Percentiles rank a stretch among this genome's conserved stretches.
These are phyloP conservation scores for Cheilosia soror DNA, from an alignment of 2,888 invertebrate species.

Conservation along the genomic window DNA sequence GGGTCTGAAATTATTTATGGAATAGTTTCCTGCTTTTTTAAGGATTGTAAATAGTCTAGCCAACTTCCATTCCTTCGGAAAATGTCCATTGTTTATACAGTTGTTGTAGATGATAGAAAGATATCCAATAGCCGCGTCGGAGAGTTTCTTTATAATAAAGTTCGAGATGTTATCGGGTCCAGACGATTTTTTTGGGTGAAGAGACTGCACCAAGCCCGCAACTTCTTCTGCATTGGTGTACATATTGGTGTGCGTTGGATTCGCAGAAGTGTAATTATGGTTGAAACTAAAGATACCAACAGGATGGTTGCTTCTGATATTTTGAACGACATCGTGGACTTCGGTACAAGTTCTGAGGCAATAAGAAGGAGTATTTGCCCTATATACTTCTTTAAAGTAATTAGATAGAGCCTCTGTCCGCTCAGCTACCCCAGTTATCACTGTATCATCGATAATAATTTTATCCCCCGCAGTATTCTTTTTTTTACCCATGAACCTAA, in stretches of 20 bases:
- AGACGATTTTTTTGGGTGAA: not conserved
- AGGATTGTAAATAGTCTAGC: not conserved
- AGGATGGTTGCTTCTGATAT: not conserved
- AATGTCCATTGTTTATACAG: not conserved
- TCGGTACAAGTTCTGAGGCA: no score
- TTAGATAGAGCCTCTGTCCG: no score
- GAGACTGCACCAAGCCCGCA: not conserved
- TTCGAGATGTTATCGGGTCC: not conserved
- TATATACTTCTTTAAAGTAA: no score
- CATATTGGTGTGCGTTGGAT: not conserved
- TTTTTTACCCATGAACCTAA: conserved; percentile 7
- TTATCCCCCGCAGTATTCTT: not conserved
- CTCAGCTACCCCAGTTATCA: not conserved
- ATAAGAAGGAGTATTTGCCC: no score
- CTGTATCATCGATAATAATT: not conserved
- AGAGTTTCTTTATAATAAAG: not conserved
- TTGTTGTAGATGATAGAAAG: not conserved
- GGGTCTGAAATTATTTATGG: not conserved
- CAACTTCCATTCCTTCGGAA: conserved; percentile 1
- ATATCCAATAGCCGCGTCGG: not conserved
- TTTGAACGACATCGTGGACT: not conserved
- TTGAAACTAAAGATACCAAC: not conserved
- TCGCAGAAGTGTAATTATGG: not conserved
- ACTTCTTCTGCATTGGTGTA: not conserved
- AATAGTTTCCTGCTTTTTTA: not conserved